Evolutionary conservation across 2,888 invertebrate species (phyloP), one percentile per base, ranked within the genome.

Genomic region (Ormyrus labotus): DNA sequence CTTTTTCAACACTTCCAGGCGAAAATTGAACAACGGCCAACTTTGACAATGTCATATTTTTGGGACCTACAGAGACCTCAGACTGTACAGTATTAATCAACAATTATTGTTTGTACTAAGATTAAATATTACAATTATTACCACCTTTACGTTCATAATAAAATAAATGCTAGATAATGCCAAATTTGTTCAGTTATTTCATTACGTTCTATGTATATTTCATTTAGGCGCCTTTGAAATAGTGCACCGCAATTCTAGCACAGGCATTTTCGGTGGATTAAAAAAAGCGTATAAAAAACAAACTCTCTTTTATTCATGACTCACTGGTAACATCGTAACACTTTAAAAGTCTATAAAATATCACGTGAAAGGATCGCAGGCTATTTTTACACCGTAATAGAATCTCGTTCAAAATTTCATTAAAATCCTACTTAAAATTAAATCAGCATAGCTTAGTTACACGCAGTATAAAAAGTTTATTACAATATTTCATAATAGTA

Each of bases 81-180:
- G 88, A 89, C 88, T 91, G 90, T 90, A 90, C 90, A 91, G 90
- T 90, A 91, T 91, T 91, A 90, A 89, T 81, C 89, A 86, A 89
- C 88, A 87, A 89, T 87, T 89, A 89, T 90, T 88, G 86, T 91
- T 90, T 90, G 87, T 90, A 90, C 88, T 86, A 88, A 89, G 85
- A 89, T 80, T 83, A 81, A 87, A 88, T 88, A 90, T 88, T 88
- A 86, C 89, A 88, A 89, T 88, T 88, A 89, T 87, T 84, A 89
- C 86, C 86, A 87, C 85, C 87, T 86, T 88, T 86, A 88, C 87
- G 87, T 90, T 89, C 87, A 88, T 90, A 90, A 89, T 88, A 90
- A 90, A 90, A 90, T 90, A 89, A 89, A 90, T 90, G 89, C 89
- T 90, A 90, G 89, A 88, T 88, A 90, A 90, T 88, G 88, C 89